Evolutionary conservation across 2,888 invertebrate species (phyloP).

Genomic region (Eupithecia abbreviata): DNA sequence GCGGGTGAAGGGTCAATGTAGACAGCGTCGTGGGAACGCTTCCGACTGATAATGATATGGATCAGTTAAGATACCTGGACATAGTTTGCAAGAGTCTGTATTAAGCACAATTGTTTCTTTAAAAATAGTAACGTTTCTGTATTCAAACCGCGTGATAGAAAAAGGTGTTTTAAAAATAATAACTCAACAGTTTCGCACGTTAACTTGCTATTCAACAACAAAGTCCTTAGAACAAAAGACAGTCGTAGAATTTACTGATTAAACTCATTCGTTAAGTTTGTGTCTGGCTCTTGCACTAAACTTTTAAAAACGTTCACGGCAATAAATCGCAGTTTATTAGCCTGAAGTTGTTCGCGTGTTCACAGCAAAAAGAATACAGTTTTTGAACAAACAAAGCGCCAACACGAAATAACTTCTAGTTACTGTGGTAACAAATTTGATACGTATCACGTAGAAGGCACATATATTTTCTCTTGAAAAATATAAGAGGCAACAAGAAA

Average conservation of each 20-base stretch:
- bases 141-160: neutral
- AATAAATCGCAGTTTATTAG: slow-evolving; percentile 37
- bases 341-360: slow-evolving; percentile 34
- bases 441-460: slow-evolving; percentile 22
- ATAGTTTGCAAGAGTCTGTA: too few relatives aligned
- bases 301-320: slow-evolving; percentile 33
- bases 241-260: neutral
- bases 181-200: neutral
- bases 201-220: neutral
- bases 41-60: too few relatives aligned
- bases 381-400: slow-evolving; percentile 34
- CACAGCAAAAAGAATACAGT: slow-evolving; percentile 33
- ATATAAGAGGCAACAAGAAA: slow-evolving; percentile 10
- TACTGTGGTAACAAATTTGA: slow-evolving; percentile 27
- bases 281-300: slow-evolving; percentile 23
- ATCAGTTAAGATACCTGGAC: too few relatives aligned
- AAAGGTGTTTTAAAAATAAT: neutral
- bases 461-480: slow-evolving; percentile 14
- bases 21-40: too few relatives aligned
- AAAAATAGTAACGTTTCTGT: neutral
- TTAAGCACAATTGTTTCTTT: too few relatives aligned
- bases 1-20: too few relatives aligned
- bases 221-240: neutral
- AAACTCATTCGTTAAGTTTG: slow-evolving; percentile 1
- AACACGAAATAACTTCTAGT: slow-evolving; percentile 31